A percentile compares a stretch with the other conserved stretches of the same genome.
phyloP scores from a whole-genome alignment of 1,140 invertebrate genomes.

The Patella vulgata region DNA sequence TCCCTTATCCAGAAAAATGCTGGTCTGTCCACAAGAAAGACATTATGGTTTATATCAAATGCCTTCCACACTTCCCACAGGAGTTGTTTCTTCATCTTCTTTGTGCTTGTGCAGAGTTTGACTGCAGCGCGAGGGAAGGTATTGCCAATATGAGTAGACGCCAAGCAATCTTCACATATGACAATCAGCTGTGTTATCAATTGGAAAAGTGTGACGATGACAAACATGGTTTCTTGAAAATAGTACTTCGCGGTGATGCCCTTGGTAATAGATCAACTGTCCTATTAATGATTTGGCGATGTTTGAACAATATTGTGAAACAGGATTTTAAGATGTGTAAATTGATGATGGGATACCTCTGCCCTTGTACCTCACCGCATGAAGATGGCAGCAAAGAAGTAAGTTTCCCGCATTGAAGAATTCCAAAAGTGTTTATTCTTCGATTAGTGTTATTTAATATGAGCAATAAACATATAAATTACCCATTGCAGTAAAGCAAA shows the following conservation, averaged over 20 bases:
- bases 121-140: constrained; percentile 10
- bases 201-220: constrained; percentile 26
- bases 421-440: no score
- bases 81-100: constrained; percentile 35
- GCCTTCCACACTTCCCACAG: constrained; percentile 23
- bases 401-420: no score
- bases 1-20: constrained; percentile 25
- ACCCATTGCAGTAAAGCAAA: no score
- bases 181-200: constrained; percentile 27
- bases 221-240: constrained; percentile 26
- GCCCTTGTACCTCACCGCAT: constrained; percentile 34
- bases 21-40: constrained; percentile 24
- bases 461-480: no score
- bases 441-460: no score
- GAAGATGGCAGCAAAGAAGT: constrained; percentile 29
- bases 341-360: constrained; percentile 29
- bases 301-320: constrained; percentile 30
- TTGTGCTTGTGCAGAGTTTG: constrained; percentile 29
- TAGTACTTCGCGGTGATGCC: constrained; percentile 24
- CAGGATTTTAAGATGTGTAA: constrained; percentile 37
- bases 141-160: constrained; percentile 30
- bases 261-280: not conserved
- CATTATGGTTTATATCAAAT: constrained; percentile 31
- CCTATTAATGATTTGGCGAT: constrained; percentile 12
- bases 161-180: constrained; percentile 32